A percentile compares a stretch with the other conserved stretches of the same genome.
These are phyloP conservation scores for Tychaedon coryphoeus DNA, from an alignment of 2,113 vertebrate genomes.

Conservation along the genomic window DNA sequence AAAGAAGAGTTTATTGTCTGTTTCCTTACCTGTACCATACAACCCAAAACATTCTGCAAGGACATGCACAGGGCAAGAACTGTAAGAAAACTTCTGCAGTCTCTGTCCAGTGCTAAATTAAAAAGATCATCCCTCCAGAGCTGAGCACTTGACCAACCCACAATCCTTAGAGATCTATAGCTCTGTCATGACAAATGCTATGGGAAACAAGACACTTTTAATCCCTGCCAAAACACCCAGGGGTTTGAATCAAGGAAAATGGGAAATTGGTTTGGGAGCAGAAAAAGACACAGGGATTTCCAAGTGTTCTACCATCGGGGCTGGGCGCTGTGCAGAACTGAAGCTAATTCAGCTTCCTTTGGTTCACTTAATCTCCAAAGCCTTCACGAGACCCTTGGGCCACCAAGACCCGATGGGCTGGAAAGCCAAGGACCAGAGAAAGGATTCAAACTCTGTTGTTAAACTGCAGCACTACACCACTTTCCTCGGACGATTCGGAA, in stretches of 20 bases:
- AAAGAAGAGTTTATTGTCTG: neutral
- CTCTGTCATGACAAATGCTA: neutral
- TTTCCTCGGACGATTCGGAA: neutral
- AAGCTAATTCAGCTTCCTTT: neutral
- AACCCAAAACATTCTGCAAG: neutral
- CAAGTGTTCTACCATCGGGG: neutral
- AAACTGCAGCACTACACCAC: rapidly evolving
- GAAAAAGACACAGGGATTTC: neutral
- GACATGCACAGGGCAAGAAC: neutral
- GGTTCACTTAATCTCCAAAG: too few relatives aligned
- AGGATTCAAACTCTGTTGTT: rapidly evolving
- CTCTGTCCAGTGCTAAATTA: neutral
- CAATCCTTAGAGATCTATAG: neutral
- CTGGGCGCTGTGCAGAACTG: rapidly evolving
- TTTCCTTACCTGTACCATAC: neutral
- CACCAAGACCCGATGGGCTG: rapidly evolving
- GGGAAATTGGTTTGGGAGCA: neutral
- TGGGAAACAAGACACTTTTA: neutral
- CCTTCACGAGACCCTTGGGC: neutral
- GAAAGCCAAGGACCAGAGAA: neutral
- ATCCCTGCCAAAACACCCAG: neutral
- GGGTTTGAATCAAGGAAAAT: neutral
- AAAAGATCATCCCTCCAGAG: neutral
- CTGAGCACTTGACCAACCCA: neutral
- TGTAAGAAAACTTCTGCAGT: neutral